Percentiles rank a stretch among this genome's conserved stretches.
phyloP scores from a whole-genome alignment of 2,888 invertebrate species.

The Parnassius smintheus region DNA sequence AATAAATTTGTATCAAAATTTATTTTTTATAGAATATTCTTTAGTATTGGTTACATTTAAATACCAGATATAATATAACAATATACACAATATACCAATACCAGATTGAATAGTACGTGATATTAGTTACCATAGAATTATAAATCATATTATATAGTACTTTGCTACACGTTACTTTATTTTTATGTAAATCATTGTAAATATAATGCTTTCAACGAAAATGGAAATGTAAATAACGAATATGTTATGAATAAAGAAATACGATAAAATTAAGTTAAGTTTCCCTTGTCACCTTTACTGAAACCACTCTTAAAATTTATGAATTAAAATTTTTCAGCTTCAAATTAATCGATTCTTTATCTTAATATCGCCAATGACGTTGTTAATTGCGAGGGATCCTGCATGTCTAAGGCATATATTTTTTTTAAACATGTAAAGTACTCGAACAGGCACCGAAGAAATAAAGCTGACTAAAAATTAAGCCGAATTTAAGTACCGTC shows the following conservation, averaged over 20 bases:
- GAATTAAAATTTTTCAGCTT: no score
- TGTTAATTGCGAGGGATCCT: no score
- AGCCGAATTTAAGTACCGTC: no score
- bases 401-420: no score
- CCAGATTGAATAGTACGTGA: constrained; percentile 56
- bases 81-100: constrained; percentile 28
- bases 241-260: constrained; percentile 26
- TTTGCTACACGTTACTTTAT: constrained; percentile 36
- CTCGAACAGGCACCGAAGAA: no score
- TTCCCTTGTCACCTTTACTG: no score
- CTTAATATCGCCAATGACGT: no score
- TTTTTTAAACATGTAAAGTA: no score
- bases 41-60: neutral
- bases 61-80: no score
- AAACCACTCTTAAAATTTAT: no score
- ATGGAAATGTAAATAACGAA: constrained; percentile 71
- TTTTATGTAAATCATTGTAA: constrained; percentile 56
- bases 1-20: constrained; percentile 23
- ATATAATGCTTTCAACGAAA: constrained; percentile 51
- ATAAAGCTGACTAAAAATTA: no score
- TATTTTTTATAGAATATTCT: constrained; percentile 14
- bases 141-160: constrained; percentile 33
- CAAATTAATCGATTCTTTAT: no score
- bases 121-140: constrained; percentile 74
- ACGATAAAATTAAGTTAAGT: constrained; percentile 1